Conservation (phyloP, 2,888 invertebrate genomes). For the Priocnemis perturbator region DNA sequence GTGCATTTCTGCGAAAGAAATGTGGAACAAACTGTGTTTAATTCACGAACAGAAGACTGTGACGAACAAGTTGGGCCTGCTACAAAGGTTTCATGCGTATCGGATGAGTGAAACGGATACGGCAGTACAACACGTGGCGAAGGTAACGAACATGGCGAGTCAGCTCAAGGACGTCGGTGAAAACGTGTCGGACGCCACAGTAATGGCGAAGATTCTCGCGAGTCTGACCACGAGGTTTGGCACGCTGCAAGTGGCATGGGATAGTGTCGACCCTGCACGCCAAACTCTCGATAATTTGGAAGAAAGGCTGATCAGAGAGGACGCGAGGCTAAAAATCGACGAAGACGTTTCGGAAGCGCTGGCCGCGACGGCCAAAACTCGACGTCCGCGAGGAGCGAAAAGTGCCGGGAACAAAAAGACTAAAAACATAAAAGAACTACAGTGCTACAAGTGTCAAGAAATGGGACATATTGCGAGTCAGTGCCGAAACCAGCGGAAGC, state of each 20-base stretch:
- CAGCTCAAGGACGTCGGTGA: slow-evolving; percentile 42
- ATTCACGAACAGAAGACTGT: slow-evolving; percentile 46
- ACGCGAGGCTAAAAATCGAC: slow-evolving; percentile 27
- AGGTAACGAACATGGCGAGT: slow-evolving; percentile 33
- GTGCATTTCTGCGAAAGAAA: slow-evolving; percentile 34
- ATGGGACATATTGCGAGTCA: slow-evolving; percentile 39
- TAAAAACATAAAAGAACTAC: slow-evolving; percentile 24
- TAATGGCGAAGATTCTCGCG: slow-evolving; percentile 48
- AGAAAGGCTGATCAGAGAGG: slow-evolving; percentile 41
- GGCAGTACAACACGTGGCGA: slow-evolving; percentile 40
- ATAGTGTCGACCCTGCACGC: slow-evolving; percentile 35
- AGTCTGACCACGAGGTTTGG: slow-evolving; percentile 43
- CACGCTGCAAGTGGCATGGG: slow-evolving; percentile 45
- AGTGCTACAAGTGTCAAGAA: slow-evolving; percentile 36
- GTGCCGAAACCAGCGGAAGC: slow-evolving; percentile 34
- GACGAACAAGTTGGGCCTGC: slow-evolving; percentile 37
- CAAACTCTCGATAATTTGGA: slow-evolving; percentile 43
- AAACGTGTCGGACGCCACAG: slow-evolving; percentile 32
- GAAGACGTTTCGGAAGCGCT: slow-evolving; percentile 26
- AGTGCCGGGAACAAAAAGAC: slow-evolving; percentile 18
- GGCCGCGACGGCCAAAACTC: slow-evolving; percentile 29
- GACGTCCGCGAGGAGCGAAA: slow-evolving; percentile 9
- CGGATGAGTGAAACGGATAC: slow-evolving; percentile 38
- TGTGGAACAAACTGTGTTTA: slow-evolving; percentile 40
- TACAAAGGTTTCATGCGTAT: slow-evolving; percentile 38